phyloP scores from a whole-genome alignment of 2,888 invertebrate species.

The Odontothrips loti region DNA sequence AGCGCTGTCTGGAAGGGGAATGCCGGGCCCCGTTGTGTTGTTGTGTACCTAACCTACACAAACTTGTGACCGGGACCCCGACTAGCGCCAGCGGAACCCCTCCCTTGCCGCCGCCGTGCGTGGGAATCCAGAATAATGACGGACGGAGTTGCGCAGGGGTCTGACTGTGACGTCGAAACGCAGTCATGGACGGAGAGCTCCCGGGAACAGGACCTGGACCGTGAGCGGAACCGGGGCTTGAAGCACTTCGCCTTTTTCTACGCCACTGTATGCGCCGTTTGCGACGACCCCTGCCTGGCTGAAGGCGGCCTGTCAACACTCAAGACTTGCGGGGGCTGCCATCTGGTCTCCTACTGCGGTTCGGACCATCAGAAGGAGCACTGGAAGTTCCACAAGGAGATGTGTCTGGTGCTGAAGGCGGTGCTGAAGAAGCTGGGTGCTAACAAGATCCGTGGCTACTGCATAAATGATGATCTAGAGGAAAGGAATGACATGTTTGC shows the following conservation, averaged over 20 bases:
- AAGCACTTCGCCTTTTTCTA: background rate
- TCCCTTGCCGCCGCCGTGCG: no score
- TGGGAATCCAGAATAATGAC: no score
- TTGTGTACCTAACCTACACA: no score
- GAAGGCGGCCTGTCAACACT: background rate
- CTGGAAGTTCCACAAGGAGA: slow-evolving; percentile 12
- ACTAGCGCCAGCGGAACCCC: no score
- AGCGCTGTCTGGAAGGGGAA: no score
- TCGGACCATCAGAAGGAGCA: background rate
- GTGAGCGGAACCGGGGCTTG: background rate
- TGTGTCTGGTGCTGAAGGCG: background rate
- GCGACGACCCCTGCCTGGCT: background rate
- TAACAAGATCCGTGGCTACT: background rate
- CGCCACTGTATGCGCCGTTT: background rate
- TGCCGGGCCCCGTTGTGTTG: no score
- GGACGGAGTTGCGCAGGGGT: no score
- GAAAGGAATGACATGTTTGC: background rate
- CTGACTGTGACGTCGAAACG: no score
- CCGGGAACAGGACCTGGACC: background rate
- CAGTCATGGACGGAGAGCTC: no score
- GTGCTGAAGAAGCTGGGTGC: background rate
- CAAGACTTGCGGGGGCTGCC: background rate
- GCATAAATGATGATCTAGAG: background rate
- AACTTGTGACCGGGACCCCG: no score
- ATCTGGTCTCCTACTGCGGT: background rate